Percentiles rank a stretch among this genome's conserved stretches.
Conservation (phyloP, 2,888 invertebrate species). For the Schizotus pectinicornis region DNA sequence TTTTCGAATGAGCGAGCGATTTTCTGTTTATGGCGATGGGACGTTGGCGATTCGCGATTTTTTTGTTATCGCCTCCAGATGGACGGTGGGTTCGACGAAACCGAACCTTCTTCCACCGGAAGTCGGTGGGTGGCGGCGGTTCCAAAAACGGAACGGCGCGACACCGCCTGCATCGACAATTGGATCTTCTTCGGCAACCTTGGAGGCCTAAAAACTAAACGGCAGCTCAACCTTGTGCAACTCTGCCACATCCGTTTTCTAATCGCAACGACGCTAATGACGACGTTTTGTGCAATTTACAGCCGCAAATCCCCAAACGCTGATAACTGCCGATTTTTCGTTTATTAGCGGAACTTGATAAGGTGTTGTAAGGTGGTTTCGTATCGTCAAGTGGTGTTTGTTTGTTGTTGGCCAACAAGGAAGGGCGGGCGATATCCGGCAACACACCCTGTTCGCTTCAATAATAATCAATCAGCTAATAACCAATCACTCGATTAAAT, state of each 20-base stretch:
- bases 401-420: not conserved
- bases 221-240: too few species aligned
- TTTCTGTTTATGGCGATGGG: conserved; percentile 16
- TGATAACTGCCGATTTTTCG: not conserved
- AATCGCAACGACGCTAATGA: too few species aligned
- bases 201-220: too few species aligned
- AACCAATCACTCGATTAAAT: conserved; percentile 3
- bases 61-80: conserved; percentile 22
- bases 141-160: conserved; percentile 19
- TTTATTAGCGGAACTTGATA: too few species aligned
- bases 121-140: conserved; percentile 30
- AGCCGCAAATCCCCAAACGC: not conserved
- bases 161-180: conserved; percentile 8
- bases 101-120: conserved; percentile 29
- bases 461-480: conserved; percentile 6
- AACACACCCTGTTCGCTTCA: conserved; percentile 8
- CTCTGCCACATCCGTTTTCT: not conserved
- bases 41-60: not conserved
- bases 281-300: not conserved
- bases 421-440: conserved; percentile 6
- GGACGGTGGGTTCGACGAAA: conserved; percentile 19
- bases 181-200: not conserved
- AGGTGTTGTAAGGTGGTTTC: too few species aligned
- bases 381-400: too few species aligned
- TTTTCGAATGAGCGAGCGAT: conserved; percentile 25